These are phyloP conservation scores for Poeciliopsis occidentalis DNA, from an alignment of 2,113 vertebrate genomes.

Conservation along the genomic window DNA sequence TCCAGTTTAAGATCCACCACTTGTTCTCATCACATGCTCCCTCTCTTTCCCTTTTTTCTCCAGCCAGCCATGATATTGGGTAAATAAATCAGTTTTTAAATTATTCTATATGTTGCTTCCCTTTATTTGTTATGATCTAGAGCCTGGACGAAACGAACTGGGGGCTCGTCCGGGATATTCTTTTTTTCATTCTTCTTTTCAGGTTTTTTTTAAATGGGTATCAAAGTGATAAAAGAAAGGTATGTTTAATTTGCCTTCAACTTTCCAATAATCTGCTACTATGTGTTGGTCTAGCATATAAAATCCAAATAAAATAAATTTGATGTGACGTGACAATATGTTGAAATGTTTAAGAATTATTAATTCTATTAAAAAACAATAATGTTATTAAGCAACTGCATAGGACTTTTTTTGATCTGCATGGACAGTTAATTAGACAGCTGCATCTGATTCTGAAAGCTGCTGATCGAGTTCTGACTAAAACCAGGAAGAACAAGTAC, in stretches of 20 bases:
- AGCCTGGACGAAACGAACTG: background rate
- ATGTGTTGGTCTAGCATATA: background rate
- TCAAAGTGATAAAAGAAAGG: background rate
- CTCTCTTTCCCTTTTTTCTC: background rate
- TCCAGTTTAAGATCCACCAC: background rate
- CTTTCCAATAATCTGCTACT: background rate
- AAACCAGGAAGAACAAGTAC: too few relatives aligned
- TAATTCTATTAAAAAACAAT: background rate
- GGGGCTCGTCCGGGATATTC: too few relatives aligned
- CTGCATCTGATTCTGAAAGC: too few relatives aligned
- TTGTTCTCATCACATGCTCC: background rate
- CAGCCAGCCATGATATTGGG: background rate
- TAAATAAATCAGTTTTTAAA: background rate
- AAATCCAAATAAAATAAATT: background rate
- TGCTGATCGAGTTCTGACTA: too few relatives aligned
- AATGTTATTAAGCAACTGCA: background rate
- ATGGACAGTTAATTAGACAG: too few relatives aligned
- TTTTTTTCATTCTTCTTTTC: too few relatives aligned
- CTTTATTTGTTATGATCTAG: background rate
- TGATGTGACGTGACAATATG: background rate
- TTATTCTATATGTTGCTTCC: background rate
- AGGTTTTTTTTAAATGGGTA: too few relatives aligned
- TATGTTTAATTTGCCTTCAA: background rate
- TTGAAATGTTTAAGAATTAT: background rate
- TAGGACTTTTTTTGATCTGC: background rate